These are phyloP conservation scores for Vimba vimba DNA, from an alignment of 2,113 vertebrate species.

Conservation along the genomic window DNA sequence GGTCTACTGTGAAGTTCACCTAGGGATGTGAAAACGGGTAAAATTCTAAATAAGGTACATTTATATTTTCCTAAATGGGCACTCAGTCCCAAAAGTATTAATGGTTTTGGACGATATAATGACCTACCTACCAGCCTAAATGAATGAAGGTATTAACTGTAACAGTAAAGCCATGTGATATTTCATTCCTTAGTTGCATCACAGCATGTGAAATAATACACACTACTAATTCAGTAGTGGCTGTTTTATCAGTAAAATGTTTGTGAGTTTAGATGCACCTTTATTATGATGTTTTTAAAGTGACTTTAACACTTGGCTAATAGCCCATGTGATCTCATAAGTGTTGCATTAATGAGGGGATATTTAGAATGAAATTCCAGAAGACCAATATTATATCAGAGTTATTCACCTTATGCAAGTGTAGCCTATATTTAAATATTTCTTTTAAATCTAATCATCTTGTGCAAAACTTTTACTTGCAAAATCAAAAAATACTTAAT, in stretches of 20 bases:
- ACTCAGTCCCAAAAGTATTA: background rate
- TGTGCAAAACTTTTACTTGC: background rate
- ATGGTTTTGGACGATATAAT: background rate
- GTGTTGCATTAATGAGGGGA: background rate
- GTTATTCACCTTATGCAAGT: background rate
- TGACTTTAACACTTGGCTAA: background rate
- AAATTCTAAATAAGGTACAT: background rate
- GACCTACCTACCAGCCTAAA: too few relatives aligned
- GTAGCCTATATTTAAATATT: background rate
- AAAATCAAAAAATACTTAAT: background rate
- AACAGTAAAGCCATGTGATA: background rate
- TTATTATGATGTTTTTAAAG: too few relatives aligned
- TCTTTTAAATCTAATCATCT: background rate
- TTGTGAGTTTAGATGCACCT: background rate
- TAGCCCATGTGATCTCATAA: background rate
- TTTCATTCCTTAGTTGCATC: too few relatives aligned
- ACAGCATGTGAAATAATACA: too few relatives aligned
- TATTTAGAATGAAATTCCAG: background rate
- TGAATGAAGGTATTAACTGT: too few relatives aligned
- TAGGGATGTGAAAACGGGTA: conserved; percentile 20
- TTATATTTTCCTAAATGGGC: background rate
- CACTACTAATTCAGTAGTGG: background rate
- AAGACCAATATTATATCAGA: rapidly evolving
- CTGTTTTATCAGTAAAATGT: background rate
- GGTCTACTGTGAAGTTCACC: conserved; percentile 99